phyloP scores from a whole-genome alignment of 1,140 invertebrate genomes.

The Wiebesia pumilae region DNA sequence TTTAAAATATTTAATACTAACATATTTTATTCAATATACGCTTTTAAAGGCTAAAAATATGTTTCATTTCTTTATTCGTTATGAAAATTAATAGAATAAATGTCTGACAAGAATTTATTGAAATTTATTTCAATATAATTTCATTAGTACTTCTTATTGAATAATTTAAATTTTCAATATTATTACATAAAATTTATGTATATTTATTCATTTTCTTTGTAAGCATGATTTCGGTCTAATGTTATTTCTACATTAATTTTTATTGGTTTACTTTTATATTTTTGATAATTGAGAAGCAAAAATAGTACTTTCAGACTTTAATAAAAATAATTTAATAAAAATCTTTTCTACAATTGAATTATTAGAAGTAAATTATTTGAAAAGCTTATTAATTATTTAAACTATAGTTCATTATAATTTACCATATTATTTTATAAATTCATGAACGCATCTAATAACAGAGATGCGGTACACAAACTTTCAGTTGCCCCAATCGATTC shows the following conservation, averaged over 20 bases:
- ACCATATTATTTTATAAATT: slow-evolving; percentile 38
- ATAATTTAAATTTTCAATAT: background rate
- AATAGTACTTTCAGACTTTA: background rate
- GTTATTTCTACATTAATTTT: background rate
- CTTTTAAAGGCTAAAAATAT: background rate
- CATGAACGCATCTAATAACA: slow-evolving; percentile 29
- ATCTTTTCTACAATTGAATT: background rate
- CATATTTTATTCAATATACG: background rate
- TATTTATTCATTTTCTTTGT: background rate
- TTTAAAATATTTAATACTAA: slow-evolving; percentile 9
- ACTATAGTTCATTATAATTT: slow-evolving; percentile 16
- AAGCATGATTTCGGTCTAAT: background rate
- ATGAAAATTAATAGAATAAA: background rate
- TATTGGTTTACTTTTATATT: background rate
- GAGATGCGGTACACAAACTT: slow-evolving; percentile 41
- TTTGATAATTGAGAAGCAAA: background rate
- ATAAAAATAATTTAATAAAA: background rate
- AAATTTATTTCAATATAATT: background rate
- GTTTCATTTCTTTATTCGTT: background rate
- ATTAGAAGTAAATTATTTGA: background rate
- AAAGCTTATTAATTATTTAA: slow-evolving; percentile 22
- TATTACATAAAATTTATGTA: background rate
- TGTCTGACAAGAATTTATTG: background rate
- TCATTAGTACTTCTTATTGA: background rate
- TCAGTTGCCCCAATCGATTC: slow-evolving; percentile 36